Base-by-base conservation (phyloP, 2,888 invertebrate genomes). In the Parapristionchus giblindavisi region DNA sequence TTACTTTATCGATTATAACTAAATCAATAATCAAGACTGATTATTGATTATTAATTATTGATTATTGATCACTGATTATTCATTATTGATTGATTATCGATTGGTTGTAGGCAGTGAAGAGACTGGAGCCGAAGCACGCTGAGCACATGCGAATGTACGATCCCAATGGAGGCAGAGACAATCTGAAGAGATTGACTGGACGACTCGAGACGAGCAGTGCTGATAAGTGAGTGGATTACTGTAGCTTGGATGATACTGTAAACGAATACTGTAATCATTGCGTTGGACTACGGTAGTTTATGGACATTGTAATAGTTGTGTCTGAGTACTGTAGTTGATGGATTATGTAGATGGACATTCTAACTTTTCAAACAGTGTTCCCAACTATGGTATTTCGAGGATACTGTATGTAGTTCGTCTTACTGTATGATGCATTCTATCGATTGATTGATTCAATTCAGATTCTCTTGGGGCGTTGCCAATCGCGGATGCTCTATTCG, bases 161-260 rank as follows among this genome's bases (percentile, higher is more conserved):
- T 93, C 83, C 84, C 17, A 93, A 94, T 80, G 93, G 94, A 87
- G 98, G 98, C 54, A 54, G 70, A 34, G 98, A 98, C 91, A 98
- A 98, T 90, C 94, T 94, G 89, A 92, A 96, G 78, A 92, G 98
- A 79, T 91, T 98, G 78, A 97, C 95, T 75, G 98, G 98, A 77
- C 92, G 92, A 84, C 96, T 94, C 89, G 98, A 98, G 90, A 98
- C 98, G 2, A 95, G 95, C 87, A 94, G 94, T 85, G 96, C 96
- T 88, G 94, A 95, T 89, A 94, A 96, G 89, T 71, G 27, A 54
- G 70, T 36, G 17, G 27, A n/a, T 24, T 51, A 14, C 8, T n/a
- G 17, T n/a, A 14, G n/a, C 8, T 29, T 29, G 34, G 34, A n/a
- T 6, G 14, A 1, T 48, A 48, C 65, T 2, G n/a, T 66, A 66